Evolutionary conservation across 1,140 invertebrate genomes (phyloP).

Genomic region (Antheraea mylitta): DNA sequence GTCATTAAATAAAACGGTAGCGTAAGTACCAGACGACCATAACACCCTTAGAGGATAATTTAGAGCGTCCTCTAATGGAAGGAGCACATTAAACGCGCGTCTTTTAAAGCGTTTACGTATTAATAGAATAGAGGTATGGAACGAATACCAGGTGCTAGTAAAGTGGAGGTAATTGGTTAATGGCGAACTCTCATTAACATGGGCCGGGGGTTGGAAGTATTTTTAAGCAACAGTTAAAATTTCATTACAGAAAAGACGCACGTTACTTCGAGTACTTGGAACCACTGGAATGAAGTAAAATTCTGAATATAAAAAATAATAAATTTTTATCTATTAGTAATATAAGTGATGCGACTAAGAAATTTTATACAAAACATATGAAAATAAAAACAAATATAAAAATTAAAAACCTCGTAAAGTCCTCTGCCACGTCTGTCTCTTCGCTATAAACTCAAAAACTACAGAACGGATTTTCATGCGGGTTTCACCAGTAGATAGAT

Average conservation of each 20-base stretch:
- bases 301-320: too few relatives aligned
- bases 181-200: constrained; percentile 43
- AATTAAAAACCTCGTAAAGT: too few relatives aligned
- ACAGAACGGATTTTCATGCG: too few relatives aligned
- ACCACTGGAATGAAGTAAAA: too few relatives aligned
- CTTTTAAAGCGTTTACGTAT: constrained; percentile 61
- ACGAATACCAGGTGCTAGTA: constrained; percentile 47
- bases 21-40: constrained; percentile 48
- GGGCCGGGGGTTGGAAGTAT: constrained; percentile 25
- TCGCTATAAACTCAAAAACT: too few relatives aligned
- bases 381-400: too few relatives aligned
- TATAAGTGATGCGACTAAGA: too few relatives aligned
- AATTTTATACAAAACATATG: too few relatives aligned
- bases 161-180: constrained; percentile 48
- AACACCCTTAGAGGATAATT: constrained; percentile 61
- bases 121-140: constrained; percentile 58
- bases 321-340: too few relatives aligned
- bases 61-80: constrained; percentile 67
- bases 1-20: constrained; percentile 25
- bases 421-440: too few relatives aligned
- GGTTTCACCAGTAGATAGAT: too few relatives aligned
- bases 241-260: not conserved
- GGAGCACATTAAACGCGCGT: constrained; percentile 55
- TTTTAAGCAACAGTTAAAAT: constrained; percentile 26
- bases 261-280: not conserved